A percentile compares a stretch with the other conserved stretches of the same genome.
These are phyloP conservation scores for Montipora foliosa DNA, from an alignment of 64 coral and sea anemone species.

Conservation along the genomic window DNA sequence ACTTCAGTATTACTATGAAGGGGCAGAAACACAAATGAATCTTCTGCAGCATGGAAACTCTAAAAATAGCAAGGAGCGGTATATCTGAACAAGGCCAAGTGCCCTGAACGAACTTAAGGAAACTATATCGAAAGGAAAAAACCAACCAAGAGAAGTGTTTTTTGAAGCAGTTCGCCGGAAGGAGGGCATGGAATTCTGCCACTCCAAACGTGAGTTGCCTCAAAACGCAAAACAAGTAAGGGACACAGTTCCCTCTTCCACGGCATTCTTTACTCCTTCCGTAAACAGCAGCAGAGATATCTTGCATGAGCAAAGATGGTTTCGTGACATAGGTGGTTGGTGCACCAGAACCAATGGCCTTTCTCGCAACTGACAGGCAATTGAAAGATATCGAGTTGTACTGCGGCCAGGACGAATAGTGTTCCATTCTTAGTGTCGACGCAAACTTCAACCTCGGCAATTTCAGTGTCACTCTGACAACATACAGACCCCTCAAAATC, in stretches of 20 bases:
- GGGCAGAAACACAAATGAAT: not conserved
- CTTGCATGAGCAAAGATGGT: conserved; percentile 49
- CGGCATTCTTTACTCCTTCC: conserved; percentile 27
- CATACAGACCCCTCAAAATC: conserved; percentile 44
- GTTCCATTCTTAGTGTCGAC: conserved; percentile 42
- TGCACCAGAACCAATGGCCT: conserved; percentile 57
- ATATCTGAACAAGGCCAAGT: conserved; percentile 34
- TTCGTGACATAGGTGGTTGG: conserved; percentile 60
- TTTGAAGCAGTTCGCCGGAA: conserved; percentile 33
- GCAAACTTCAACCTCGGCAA: conserved; percentile 34
- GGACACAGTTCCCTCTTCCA: conserved; percentile 5
- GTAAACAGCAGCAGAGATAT: conserved; percentile 8
- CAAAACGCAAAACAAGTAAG: conserved; percentile 38
- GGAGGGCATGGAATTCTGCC: conserved; percentile 27
- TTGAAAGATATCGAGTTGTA: conserved; percentile 33
- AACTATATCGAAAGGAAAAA: not conserved
- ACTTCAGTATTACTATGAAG: conserved; percentile 58
- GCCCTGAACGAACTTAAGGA: conserved; percentile 23
- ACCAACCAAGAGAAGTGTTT: conserved; percentile 36
- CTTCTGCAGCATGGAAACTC: conserved; percentile 54
- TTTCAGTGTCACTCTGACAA: conserved; percentile 51
- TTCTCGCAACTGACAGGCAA: conserved; percentile 50
- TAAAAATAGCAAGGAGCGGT: conserved; percentile 46
- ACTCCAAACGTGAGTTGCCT: conserved; percentile 14
- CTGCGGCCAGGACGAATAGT: not conserved